Evolutionary conservation across 1,140 invertebrate genomes (phyloP).

Genomic region (Mactra quadrangularis): DNA sequence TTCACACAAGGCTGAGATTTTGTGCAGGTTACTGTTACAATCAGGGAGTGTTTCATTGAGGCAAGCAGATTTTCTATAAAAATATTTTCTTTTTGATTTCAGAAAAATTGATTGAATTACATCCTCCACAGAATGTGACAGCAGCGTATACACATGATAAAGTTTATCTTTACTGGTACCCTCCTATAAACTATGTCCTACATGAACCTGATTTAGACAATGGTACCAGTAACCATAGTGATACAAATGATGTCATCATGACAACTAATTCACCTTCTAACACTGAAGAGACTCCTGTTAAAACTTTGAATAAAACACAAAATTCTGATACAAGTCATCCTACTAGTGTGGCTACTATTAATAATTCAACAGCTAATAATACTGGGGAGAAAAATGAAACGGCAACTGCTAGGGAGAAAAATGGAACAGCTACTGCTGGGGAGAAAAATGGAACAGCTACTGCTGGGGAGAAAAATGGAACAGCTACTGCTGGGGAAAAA

Average conservation of each 20-base stretch:
- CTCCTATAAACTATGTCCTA: conserved; percentile 20
- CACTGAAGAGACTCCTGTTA: background rate
- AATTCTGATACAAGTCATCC: background rate
- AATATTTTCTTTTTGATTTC: conserved; percentile 19
- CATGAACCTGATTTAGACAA: background rate
- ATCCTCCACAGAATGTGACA: conserved; percentile 47
- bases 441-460: background rate
- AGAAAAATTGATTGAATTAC: conserved; percentile 47
- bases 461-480: background rate
- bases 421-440: background rate
- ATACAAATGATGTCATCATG: background rate
- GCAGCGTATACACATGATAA: background rate
- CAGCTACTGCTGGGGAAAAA: background rate
- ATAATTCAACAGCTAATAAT: background rate
- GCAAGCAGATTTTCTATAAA: background rate
- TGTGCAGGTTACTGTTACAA: background rate
- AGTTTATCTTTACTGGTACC: conserved; percentile 45
- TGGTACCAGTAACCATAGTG: background rate
- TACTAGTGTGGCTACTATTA: background rate
- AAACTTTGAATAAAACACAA: too few relatives aligned
- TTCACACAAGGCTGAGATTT: background rate
- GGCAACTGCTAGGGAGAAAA: background rate
- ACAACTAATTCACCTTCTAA: background rate
- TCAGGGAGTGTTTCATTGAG: background rate
- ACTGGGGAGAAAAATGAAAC: background rate